Percentiles rank a stretch among this genome's conserved stretches.
Evolutionary conservation across 1,140 invertebrate species (phyloP).

Genomic region (Heterodera carotae): DNA sequence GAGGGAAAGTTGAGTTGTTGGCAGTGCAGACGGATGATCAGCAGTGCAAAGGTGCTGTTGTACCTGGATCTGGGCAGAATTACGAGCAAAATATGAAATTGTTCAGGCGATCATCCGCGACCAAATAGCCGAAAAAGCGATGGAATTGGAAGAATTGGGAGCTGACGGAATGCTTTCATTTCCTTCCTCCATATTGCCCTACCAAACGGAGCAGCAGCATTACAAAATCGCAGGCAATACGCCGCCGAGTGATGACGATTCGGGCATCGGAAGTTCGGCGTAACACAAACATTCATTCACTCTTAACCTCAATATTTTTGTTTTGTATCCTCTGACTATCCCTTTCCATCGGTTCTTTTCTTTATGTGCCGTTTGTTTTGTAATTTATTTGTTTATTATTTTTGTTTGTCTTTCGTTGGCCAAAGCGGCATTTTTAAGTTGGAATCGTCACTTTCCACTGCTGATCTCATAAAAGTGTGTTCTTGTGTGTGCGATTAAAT

Average conservation of each 20-base stretch:
- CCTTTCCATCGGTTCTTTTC: too few relatives aligned
- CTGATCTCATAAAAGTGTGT: too few relatives aligned
- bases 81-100: too few relatives aligned
- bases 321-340: neutral
- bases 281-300: neutral
- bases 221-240: neutral
- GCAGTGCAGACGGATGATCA: slow-evolving; percentile 39
- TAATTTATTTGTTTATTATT: neutral
- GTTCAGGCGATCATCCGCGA: slow-evolving; percentile 46
- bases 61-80: too few relatives aligned
- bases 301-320: neutral
- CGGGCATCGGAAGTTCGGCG: neutral
- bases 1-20: slow-evolving; percentile 18
- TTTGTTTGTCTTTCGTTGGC: neutral
- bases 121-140: slow-evolving; percentile 42
- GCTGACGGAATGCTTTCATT: neutral
- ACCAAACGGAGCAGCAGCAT: neutral
- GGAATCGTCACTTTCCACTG: too few relatives aligned
- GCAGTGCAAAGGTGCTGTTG: slow-evolving; percentile 51
- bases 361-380: neutral
- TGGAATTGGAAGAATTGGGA: slow-evolving; percentile 44
- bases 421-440: too few relatives aligned
- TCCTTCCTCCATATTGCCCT: neutral
- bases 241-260: neutral
- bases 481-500: too few relatives aligned